Base-by-base conservation (phyloP, 2,113 vertebrate genomes). In the Zeus faber region DNA sequence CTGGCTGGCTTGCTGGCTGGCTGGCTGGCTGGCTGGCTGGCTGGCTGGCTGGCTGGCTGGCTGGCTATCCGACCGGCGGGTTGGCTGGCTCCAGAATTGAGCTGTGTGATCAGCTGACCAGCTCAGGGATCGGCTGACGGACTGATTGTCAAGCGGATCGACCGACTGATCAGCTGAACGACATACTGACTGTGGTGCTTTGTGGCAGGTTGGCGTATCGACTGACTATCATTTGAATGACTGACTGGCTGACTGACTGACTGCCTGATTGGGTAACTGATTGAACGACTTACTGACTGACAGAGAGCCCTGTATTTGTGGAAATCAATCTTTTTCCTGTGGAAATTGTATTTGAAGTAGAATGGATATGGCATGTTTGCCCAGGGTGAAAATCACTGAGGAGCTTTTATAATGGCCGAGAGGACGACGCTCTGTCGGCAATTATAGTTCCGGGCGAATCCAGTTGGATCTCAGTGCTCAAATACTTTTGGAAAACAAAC, bases 401-500 rank as follows among this genome's bases (percentile, higher is more conserved):
- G 33, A 37, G 11, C 33, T 14, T 14, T 37, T 37, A n/a, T 14
- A 37, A 11, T 37, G 4, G 13, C 13, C 9, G 33, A 13, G n/a
- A n/a, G n/a, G n/a, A n/a, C n/a, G n/a, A n/a, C n/a, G n/a, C n/a
- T n/a, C n/a, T n/a, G n/a, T n/a, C n/a, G 31, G 31, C 31, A 9
- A 35, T 7, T 8, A 5, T 35, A 13, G 31, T 13, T 35, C 31
- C 31, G 14, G 17, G 41, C 20, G 20, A 44, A 44, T 44, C 10
- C 6, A 44, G 41, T 62, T 52, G 48, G 29, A 45, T 37, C 8
- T 25, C 13, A n/a, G 16, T 2, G 6, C 20, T 16, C n/a, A 55
- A 26, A 51, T 58, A 35, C 45, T 54, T 60, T 31, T 39, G 24
- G 16, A 33, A 53, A 44, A 46, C 53, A 24, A 58, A 20, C 41